Base-by-base conservation (phyloP, 2,888 invertebrate species). In the Xylocampa areola region DNA sequence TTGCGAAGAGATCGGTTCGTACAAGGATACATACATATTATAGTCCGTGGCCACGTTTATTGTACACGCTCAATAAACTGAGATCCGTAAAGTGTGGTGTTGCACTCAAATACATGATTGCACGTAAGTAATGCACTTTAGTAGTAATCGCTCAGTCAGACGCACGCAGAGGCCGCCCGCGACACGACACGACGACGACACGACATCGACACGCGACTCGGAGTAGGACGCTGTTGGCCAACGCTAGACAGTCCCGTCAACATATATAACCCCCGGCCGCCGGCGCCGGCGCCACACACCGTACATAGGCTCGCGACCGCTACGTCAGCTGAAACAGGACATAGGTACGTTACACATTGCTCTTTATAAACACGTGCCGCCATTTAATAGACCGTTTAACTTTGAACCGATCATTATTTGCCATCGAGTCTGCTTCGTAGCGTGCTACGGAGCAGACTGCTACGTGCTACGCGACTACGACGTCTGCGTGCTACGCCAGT, bases 51-150 rank as follows among this genome's bases (percentile, higher is more conserved):
- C 44, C 13, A 33, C 35, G 36, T 7, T n/a, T 16, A 6, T 11
- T 21, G 37, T 36, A 11, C 2, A 21, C 23, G 19, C 23, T 10
- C n/a, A 17, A 8, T 17, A 30, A 21, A 8, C 3, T 25, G 10
- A 1, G 21, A 14, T 27, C 25, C 41, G 11, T 29, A 13, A 19
- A 19, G 11, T 17, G 21, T n/a, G 41, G 14, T 14, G 50, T 27
- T 10, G 1, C 30, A 3, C 39, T 39, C 11, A 14, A 27, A 7
- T 36, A 32, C 30, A 14, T 32, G 58, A 63, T 52, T 48, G 40
- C 33, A 29, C 14, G 27, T 44, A 44, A 62, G 21, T 52, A 30
- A 27, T 10, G 50, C 32, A n/a, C 48, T 41, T 68, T 62, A 58
- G 5, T 7, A 5, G 16, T 63, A 53, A 50, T 33, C 10, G 45